Evolutionary conservation across 2,113 vertebrate species (phyloP), one percentile per base, ranked within the genome.

Genomic region (Loxodonta africana): DNA sequence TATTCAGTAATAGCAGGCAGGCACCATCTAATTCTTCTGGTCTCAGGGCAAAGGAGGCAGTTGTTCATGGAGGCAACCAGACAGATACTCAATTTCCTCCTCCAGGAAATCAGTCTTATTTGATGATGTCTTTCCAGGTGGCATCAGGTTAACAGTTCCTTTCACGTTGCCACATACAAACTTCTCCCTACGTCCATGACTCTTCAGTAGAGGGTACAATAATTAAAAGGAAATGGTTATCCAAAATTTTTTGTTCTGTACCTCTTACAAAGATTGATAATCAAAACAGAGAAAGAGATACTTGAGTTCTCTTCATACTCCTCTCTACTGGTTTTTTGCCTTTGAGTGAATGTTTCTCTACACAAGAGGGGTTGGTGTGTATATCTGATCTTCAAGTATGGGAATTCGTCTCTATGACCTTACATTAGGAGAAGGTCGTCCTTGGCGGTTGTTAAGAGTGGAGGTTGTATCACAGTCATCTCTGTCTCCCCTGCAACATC

Each of bases 211-310:
- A n/a, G 4, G 51, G 33, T 6, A 26, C 74, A 73, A 0, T 71
- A 78, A 73, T 78, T 62, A 11, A 57, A 71, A 96, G 62, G 67
- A 96, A 93, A 62, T 25, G 0, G 25, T 11, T 30, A 37, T 44
- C 67, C 44, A 44, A 83, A 81, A 8, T 60, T n/a, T 81, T 81
- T 44, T 41, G 76, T 67, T 48, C 25, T 37, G 12, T 26, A 46
- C 9, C 25, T 92, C 73, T 83, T 57, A 14, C 33, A 93, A 85
- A 85, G 83, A 83, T 71, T 44, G 53, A 90, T 81, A n/a, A n/a
- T 77, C 28, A 53, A 73, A 94, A 82, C 6, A 88, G 82, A 65
- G 26, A 63, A 88, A 80, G 44, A 41, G 46, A 67, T 23, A 41
- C 18, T 25, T 67, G 78, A 89, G 37, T 28, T 83, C 20, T 65